These are phyloP conservation scores for Porites evermanni DNA, from an alignment of 92 coral and sea anemone genomes.

Conservation along the genomic window DNA sequence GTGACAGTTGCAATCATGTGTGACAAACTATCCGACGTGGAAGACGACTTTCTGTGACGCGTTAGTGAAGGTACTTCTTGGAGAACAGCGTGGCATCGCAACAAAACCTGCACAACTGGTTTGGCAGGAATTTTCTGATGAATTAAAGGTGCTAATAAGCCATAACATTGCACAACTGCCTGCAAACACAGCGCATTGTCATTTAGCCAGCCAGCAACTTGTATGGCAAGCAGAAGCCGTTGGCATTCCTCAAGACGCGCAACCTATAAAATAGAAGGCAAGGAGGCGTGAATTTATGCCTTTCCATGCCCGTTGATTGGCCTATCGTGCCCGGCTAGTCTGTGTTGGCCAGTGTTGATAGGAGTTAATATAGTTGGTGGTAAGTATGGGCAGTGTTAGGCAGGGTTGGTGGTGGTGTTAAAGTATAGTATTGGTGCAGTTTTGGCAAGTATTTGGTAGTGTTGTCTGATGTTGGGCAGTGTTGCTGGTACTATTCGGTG, in stretches of 20 bases:
- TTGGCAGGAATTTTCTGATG: conserved; percentile 91
- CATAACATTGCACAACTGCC: conserved; percentile 92
- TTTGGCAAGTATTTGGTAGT: no score
- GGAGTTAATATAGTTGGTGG: no score
- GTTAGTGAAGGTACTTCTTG: conserved; percentile 95
- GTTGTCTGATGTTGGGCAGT: no score
- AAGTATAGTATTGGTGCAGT: no score
- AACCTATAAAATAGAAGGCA: conserved; percentile 51
- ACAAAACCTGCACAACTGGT: conserved; percentile 92
- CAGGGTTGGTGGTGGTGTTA: no score
- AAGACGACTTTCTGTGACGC: conserved; percentile 85
- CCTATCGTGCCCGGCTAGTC: no score
- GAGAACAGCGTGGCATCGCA: conserved; percentile 92
- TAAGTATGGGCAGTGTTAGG: no score
- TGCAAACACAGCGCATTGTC: conserved; percentile 90
- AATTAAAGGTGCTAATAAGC: conserved; percentile 88
- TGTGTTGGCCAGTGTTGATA: no score
- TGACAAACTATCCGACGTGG: conserved; percentile 90
- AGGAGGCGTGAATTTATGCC: no score
- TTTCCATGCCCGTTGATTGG: no score
- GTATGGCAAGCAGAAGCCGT: conserved; percentile 85
- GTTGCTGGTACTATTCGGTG: no score
- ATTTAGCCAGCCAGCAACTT: conserved; percentile 93
- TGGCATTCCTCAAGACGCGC: conserved; percentile 89
- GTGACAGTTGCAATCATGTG: conserved; percentile 96